A percentile compares a stretch with the other conserved stretches of the same genome.
Conservation (phyloP, 2,888 invertebrate genomes). For the Craniophora ligustri region DNA sequence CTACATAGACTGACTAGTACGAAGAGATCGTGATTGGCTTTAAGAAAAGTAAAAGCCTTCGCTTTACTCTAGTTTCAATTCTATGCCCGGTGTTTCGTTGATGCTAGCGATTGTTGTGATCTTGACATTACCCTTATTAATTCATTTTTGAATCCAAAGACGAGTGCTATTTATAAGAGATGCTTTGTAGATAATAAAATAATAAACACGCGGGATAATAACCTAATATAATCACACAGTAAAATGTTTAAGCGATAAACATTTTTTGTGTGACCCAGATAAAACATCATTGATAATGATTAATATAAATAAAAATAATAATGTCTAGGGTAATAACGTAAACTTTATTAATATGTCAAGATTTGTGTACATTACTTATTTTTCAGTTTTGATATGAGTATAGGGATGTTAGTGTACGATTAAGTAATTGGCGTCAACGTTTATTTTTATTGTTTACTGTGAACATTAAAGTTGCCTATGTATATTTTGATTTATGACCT, state of each 20-base stretch:
- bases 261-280: constrained; percentile 3
- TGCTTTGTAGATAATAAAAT: constrained; percentile 56
- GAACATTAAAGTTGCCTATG: too few species aligned
- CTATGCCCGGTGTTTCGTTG: constrained; percentile 20
- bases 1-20: constrained; percentile 4
- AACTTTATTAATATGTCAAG: too few species aligned
- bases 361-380: too few species aligned
- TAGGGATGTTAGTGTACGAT: too few species aligned
- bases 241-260: neutral
- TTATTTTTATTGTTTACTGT: too few species aligned
- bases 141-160: neutral
- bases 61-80: constrained; percentile 40
- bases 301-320: too few species aligned
- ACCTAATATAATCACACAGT: constrained; percentile 57
- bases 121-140: neutral
- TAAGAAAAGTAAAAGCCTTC: constrained; percentile 24
- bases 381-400: too few species aligned
- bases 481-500: too few species aligned
- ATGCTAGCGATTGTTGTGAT: neutral
- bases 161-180: constrained; percentile 49
- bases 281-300: constrained; percentile 17
- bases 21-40: constrained; percentile 36
- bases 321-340: too few species aligned
- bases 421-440: too few species aligned
- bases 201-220: constrained; percentile 69